Conservation (phyloP, 2,113 vertebrate genomes). For the Chaetops frenatus region DNA sequence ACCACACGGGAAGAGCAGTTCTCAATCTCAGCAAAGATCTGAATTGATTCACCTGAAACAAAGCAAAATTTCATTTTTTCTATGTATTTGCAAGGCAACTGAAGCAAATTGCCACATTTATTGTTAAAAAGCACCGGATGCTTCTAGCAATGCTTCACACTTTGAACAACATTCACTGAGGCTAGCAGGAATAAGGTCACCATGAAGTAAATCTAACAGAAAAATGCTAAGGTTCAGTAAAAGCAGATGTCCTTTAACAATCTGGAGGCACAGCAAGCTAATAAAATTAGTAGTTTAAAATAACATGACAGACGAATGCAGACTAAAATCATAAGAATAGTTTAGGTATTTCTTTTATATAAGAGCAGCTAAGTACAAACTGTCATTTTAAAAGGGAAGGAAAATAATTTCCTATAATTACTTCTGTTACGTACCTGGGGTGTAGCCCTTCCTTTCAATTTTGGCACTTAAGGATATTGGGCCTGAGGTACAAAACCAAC, state of each 20-base stretch:
- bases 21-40: conserved; percentile 98
- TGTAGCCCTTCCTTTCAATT: conserved; percentile 99
- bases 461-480: conserved; percentile 99
- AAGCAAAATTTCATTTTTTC: neutral
- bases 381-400: neutral
- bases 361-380: neutral
- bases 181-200: neutral
- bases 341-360: neutral
- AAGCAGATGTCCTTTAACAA: neutral
- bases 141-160: neutral
- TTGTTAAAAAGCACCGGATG: rapidly evolving
- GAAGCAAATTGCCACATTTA: neutral
- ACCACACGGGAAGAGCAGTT: conserved; percentile 97
- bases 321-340: neutral
- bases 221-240: neutral
- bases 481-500: conserved; percentile 99
- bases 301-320: neutral
- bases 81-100: neutral
- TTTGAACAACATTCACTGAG: neutral
- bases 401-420: neutral
- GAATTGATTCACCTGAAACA: conserved; percentile 92
- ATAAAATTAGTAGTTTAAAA: neutral
- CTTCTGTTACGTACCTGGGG: conserved; percentile 82
- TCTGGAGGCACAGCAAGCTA: neutral
- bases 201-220: neutral